Conservation (phyloP, 37 sponge, comb jelly and placozoan genomes). For the Crambe crambe region DNA sequence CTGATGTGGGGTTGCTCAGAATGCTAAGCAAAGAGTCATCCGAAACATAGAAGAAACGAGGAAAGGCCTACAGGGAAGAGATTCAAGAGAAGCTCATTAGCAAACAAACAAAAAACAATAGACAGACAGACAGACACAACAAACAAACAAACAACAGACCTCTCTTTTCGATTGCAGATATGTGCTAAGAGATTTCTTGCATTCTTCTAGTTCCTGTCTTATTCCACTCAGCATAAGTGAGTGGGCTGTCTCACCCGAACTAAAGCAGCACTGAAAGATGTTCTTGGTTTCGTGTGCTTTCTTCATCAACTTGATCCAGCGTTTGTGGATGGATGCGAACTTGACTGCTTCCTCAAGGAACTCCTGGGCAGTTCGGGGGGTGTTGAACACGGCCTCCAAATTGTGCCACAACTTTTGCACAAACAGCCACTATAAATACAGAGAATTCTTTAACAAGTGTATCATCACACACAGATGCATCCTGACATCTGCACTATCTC, state of each 20-base stretch:
- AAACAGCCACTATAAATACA: constrained; percentile 65
- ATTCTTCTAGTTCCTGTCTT: constrained; percentile 68
- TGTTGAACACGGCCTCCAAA: constrained; percentile 83
- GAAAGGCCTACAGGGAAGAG: constrained; percentile 55
- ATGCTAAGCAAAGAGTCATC: constrained; percentile 71
- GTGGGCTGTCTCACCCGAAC: constrained; percentile 66
- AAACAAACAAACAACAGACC: constrained; percentile 31
- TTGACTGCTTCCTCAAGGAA: constrained; percentile 72
- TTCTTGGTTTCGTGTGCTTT: constrained; percentile 52
- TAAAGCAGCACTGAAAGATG: constrained; percentile 77
- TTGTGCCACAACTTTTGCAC: constrained; percentile 89
- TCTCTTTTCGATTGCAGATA: constrained; percentile 79
- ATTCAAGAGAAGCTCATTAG: no score
- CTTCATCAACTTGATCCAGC: constrained; percentile 83
- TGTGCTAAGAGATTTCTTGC: constrained; percentile 72
- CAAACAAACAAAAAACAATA: no score
- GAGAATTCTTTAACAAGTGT: not conserved
- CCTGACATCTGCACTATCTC: no score
- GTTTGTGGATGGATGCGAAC: constrained; percentile 63
- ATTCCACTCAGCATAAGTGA: constrained; percentile 37
- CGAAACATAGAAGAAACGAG: constrained; percentile 72
- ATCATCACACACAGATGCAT: no score
- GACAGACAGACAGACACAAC: no score
- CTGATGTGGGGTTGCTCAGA: constrained; percentile 61
- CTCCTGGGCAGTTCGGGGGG: constrained; percentile 42